Conservation (phyloP, 2,888 invertebrate species). For the Polietes domitor region DNA sequence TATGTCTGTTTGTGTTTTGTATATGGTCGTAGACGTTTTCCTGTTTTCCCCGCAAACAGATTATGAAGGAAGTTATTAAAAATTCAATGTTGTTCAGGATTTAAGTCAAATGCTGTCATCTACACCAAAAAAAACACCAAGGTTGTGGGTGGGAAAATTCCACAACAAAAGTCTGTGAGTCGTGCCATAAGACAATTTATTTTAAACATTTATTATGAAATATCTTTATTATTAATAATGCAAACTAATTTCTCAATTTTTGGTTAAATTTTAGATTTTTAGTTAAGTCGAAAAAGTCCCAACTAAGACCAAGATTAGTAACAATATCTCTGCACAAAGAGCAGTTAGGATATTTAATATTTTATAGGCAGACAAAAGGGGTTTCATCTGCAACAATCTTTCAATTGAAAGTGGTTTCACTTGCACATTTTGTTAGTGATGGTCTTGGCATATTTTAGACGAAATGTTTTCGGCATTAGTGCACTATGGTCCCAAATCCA, state of each 20-base stretch:
- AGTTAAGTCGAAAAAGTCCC: no score
- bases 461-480: no score
- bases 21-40: background rate
- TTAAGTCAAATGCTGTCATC: background rate
- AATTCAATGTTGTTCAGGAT: background rate
- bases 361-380: no score
- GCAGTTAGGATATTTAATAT: no score
- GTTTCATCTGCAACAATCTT: no score
- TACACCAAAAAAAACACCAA: background rate
- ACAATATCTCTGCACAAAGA: no score
- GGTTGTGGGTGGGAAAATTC: background rate
- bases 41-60: background rate
- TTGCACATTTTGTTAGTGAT: no score
- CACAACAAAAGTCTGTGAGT: background rate
- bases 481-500: no score
- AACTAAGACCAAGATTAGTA: no score
- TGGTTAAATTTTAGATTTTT: background rate
- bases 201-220: background rate
- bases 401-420: no score
- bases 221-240: background rate
- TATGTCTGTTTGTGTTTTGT: no score
- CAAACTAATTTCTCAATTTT: background rate
- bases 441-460: no score
- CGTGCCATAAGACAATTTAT: background rate
- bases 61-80: conserved; percentile 6